phyloP scores from a whole-genome alignment of 2,888 invertebrate species.

The Liodrosophila aerea region DNA sequence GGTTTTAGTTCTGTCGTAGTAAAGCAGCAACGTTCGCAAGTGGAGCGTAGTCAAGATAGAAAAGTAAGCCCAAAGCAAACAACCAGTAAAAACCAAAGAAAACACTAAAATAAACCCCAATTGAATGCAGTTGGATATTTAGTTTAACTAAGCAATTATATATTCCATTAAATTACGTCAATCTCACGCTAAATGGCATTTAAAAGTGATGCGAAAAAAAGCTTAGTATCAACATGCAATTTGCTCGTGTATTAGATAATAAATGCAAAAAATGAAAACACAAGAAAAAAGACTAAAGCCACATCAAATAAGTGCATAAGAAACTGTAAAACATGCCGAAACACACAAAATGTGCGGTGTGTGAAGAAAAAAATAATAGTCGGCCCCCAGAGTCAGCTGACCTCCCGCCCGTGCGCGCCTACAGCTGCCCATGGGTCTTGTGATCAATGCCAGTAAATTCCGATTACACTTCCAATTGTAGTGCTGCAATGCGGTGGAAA shows the following conservation, averaged over 20 bases:
- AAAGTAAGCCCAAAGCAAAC: slow-evolving; percentile 62
- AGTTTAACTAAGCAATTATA: background rate
- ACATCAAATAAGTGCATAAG: slow-evolving; percentile 41
- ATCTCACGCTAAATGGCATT: slow-evolving; percentile 11
- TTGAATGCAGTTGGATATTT: slow-evolving; percentile 14
- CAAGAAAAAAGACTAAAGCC: background rate
- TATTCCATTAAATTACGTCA: background rate
- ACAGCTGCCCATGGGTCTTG: slow-evolving; percentile 54
- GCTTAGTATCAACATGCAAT: slow-evolving; percentile 27
- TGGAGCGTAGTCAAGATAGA: slow-evolving; percentile 57
- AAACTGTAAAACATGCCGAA: slow-evolving; percentile 5
- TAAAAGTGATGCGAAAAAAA: slow-evolving; percentile 47
- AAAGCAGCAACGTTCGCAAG: slow-evolving; percentile 67
- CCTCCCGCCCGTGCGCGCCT: slow-evolving; percentile 43
- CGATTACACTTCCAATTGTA: background rate
- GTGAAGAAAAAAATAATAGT: slow-evolving; percentile 10
- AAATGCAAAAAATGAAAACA: slow-evolving; percentile 40
- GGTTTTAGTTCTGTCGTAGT: slow-evolving; percentile 72
- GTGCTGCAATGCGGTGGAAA: background rate
- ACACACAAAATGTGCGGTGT: slow-evolving; percentile 1
- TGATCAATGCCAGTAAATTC: slow-evolving; percentile 42
- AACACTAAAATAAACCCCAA: slow-evolving; percentile 19
- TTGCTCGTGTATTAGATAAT: slow-evolving; percentile 64
- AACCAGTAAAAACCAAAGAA: slow-evolving; percentile 32
- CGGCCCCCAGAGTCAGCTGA: slow-evolving; percentile 67